These are phyloP conservation scores for Scaptomyza flava DNA, from an alignment of 2,888 invertebrate genomes.

Conservation along the genomic window DNA sequence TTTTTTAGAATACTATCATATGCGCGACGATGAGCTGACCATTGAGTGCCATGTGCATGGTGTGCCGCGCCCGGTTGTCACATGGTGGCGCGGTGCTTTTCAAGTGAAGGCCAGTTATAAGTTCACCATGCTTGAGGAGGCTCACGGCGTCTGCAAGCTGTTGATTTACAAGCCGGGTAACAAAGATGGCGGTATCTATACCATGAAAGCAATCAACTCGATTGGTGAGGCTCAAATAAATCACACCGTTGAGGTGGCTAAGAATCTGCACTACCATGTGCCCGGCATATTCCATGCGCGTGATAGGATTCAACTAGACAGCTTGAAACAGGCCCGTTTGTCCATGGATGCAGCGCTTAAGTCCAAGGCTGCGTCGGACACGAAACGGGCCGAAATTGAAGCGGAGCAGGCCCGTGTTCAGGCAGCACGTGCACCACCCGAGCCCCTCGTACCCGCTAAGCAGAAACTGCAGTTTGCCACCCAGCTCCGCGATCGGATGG, in stretches of 20 bases:
- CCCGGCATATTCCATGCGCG: conserved; percentile 84
- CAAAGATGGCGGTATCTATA: conserved; percentile 88
- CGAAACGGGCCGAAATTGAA: conserved; percentile 74
- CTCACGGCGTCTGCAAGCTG: conserved; percentile 85
- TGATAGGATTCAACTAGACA: conserved; percentile 79
- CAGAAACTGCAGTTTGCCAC: conserved; percentile 88
- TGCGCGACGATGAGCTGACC: conserved; percentile 87
- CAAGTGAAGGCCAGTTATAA: conserved; percentile 82
- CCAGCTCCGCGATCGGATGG: conserved; percentile 90
- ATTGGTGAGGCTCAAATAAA: conserved; percentile 86
- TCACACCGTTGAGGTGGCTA: conserved; percentile 85
- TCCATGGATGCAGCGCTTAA: conserved; percentile 83
- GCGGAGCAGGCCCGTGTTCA: conserved; percentile 62
- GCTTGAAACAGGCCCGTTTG: conserved; percentile 79
- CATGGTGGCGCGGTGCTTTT: conserved; percentile 83
- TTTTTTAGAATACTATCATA: conserved; percentile 83
- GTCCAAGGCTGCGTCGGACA: conserved; percentile 83
- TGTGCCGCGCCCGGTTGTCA: conserved; percentile 82
- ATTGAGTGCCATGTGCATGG: conserved; percentile 86
- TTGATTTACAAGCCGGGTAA: conserved; percentile 86
- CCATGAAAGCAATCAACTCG: conserved; percentile 89
- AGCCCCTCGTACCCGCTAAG: conserved; percentile 81
- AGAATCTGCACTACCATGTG: conserved; percentile 85
- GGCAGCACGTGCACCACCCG: conserved; percentile 70
- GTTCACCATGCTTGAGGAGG: conserved; percentile 83